Percentiles rank a stretch among this genome's conserved stretches.
Evolutionary conservation across 2,888 invertebrate genomes (phyloP).

Genomic region (Punctoribates punctum): DNA sequence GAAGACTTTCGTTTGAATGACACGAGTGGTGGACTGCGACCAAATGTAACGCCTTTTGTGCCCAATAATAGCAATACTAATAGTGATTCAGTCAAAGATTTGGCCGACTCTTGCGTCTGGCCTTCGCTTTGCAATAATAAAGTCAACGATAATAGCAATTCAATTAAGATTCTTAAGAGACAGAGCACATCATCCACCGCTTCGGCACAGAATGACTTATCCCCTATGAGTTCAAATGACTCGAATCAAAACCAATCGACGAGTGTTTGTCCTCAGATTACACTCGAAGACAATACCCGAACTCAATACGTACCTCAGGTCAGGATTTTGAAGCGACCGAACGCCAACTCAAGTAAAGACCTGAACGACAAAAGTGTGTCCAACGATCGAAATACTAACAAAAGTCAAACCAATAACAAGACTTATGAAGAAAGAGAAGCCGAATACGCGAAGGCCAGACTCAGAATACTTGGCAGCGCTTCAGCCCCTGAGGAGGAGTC

Average conservation of each 20-base stretch:
- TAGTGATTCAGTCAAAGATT: neutral
- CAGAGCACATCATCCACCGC: conserved; percentile 32
- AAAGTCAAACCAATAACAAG: conserved; percentile 50
- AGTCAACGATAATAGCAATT: neutral
- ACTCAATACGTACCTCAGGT: conserved; percentile 76
- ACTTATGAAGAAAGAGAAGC: conserved; percentile 69
- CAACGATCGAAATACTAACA: conserved; percentile 51
- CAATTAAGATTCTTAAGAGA: conserved; percentile 46
- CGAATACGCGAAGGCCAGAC: conserved; percentile 86
- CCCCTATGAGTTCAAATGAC: neutral
- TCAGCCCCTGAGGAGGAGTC: conserved; percentile 44
- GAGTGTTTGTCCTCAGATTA: conserved; percentile 26
- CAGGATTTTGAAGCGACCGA: conserved; percentile 73
- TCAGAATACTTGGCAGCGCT: conserved; percentile 82
- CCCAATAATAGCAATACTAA: neutral
- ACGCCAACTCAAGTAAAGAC: conserved; percentile 51
- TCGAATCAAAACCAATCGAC: conserved; percentile 7
- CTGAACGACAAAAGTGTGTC: conserved; percentile 15
- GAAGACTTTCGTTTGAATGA: conserved; percentile 44
- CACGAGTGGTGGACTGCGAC: neutral
- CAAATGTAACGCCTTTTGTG: neutral
- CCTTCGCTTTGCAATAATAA: neutral
- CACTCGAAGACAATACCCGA: conserved; percentile 67
- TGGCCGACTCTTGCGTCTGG: neutral
- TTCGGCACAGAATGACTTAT: neutral